Evolutionary conservation across 2,888 invertebrate genomes (phyloP), one percentile per base, ranked within the genome.

Genomic region (Agrilus cyanescens): DNA sequence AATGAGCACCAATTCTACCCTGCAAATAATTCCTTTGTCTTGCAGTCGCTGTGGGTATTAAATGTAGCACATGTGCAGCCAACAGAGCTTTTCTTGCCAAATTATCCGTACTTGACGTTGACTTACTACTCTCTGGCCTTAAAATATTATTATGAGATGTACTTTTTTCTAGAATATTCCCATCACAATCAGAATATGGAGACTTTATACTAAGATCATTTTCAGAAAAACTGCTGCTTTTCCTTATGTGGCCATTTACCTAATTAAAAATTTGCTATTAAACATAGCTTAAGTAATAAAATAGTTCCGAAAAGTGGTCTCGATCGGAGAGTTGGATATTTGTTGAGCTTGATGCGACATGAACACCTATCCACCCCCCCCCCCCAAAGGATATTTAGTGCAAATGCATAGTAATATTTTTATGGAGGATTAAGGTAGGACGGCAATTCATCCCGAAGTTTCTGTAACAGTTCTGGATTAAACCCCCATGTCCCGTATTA

Each of bases 21-120:
- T 85, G 84, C 3, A 88, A 70, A 62, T 78, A 85, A 61, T 86
- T 88, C 58, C 87, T 79, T 68, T 85, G 82, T 55, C 86, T 71
- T 20, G 85, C 88, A 63, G 85, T 85, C 52, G 80, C 79, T 2
- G 85, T 83, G 15, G 88, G 87, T 59, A 88, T 86, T 47, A 87
- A 74, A 64, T 86, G 80, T 46, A 86, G 66, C 45, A 85, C 83
- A 66, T 85, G 84, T 47, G 85, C 85, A 33, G 85, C 84, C 57
- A 86, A 74, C 51, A 86, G 65, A 20, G 85, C 78, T 58, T 84
- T 82, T 49, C 80, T 74, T 30, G 80, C 85, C 57, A 82, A 70
- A 61, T 80, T 81, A 59, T 82, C 80, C 56, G 79, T 77, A 57
- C 73, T 73, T 31, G 47, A 41, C 38, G 36, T 43, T 7, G 47